Evolutionary conservation across 2,113 vertebrate genomes (phyloP), one percentile per base, ranked within the genome.

Genomic region (Diphyllodes magnificus): DNA sequence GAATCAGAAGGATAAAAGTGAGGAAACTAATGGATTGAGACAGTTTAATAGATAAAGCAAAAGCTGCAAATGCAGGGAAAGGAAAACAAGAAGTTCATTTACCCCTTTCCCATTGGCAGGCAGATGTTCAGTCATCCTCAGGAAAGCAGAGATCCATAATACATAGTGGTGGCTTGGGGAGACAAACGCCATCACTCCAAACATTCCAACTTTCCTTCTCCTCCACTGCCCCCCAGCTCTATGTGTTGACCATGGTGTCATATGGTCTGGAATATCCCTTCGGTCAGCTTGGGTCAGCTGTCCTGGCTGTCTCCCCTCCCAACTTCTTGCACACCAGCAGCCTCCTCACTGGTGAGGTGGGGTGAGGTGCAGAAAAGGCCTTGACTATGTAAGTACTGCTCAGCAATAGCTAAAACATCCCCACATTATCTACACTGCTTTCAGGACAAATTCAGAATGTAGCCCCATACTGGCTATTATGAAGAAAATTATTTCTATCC

Each of bases 261-360:
- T 33, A 35, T 10, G 20, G 15, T n/a, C 44, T 37, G 28, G 6
- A 2, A 35, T 27, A 73, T 11, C 27, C 7, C 39, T 77, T 18
- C n/a, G 17, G 33, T 42, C 6, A 3, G 39, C 1, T 10, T 13
- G 14, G 11, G 18, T 75, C 60, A 88, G 6, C 11, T 87, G 33
- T 51, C 44, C 33, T 7, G 4, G 13, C 17, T 65, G 13, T 30
- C 10, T 51, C 13, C 7, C 10, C 21, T 57, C 33, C 10, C 47
- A 79, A 0, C 5, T n/a, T 24, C 73, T 37, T 51, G 40, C 27
- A 7, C 9, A 54, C 6, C 3, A 0, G 0, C 30, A 64, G 30
- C 7, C 27, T 51, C 9, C 30, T 69, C 11, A 0, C 30, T 60
- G 39, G 9, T 39, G 31, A 42, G 21, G 8, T 7, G 5, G 7